Evolutionary conservation across 2,888 invertebrate species (phyloP).

Genomic region (Ennomos quercinarius): DNA sequence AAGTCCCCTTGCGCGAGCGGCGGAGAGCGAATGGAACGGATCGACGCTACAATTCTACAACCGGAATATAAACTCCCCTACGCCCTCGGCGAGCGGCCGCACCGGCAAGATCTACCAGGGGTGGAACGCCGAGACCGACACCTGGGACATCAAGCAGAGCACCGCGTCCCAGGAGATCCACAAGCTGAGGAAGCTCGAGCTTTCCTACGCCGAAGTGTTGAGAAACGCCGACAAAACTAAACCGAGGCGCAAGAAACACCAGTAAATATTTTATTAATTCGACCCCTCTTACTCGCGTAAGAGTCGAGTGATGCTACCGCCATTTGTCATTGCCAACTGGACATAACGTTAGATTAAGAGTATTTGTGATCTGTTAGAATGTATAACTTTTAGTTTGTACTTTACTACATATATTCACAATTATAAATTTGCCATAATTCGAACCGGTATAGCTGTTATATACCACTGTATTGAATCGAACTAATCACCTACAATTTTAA

Average conservation of each 20-base stretch:
- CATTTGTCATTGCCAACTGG: slow-evolving; percentile 84
- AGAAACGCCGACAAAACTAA: slow-evolving; percentile 88
- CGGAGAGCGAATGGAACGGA: slow-evolving; percentile 88
- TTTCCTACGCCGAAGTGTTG: slow-evolving; percentile 94
- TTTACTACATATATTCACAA: slow-evolving; percentile 68
- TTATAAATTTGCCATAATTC: slow-evolving; percentile 79
- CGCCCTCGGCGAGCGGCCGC: slow-evolving; percentile 83
- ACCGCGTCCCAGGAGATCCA: slow-evolving; percentile 93
- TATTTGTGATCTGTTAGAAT: slow-evolving; percentile 83
- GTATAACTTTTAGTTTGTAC: slow-evolving; percentile 77
- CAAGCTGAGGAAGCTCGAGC: slow-evolving; percentile 91
- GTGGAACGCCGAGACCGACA: slow-evolving; percentile 79
- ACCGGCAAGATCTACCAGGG: slow-evolving; percentile 80
- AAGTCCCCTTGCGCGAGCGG: slow-evolving; percentile 76
- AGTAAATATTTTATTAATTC: slow-evolving; percentile 70
- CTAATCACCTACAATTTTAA: slow-evolving; percentile 54
- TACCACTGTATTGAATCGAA: slow-evolving; percentile 57
- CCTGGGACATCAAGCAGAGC: slow-evolving; percentile 85
- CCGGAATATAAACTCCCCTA: slow-evolving; percentile 85
- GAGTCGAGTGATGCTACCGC: slow-evolving; percentile 78
- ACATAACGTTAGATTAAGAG: slow-evolving; percentile 75
- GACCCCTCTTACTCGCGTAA: slow-evolving; percentile 74
- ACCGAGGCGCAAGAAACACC: slow-evolving; percentile 81
- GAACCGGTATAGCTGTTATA: slow-evolving; percentile 65
- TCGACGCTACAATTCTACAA: slow-evolving; percentile 89